Base-by-base conservation (phyloP, 2,888 invertebrate genomes). In the Liodrosophila aerea region DNA sequence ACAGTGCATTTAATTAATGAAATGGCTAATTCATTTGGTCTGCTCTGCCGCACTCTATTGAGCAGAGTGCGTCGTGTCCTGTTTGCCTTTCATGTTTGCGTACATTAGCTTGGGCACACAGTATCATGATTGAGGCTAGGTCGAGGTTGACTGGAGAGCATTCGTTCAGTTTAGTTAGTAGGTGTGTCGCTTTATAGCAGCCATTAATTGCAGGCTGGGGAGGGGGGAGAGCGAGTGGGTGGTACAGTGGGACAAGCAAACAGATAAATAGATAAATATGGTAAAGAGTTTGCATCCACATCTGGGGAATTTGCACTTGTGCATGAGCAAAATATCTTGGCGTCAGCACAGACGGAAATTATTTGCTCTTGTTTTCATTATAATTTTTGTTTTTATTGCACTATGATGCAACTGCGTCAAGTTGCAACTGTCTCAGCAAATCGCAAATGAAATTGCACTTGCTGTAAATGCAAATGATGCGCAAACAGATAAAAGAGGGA, bases 1-100 rank as follows among this genome's bases (percentile, higher is more conserved):
- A n/a, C n/a, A n/a, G n/a, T n/a, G n/a, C n/a, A 57, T 11, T 16
- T 46, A 67, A 64, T 64, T 70, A 70, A 70, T 47, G 51, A 50
- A 51, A 68, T 49, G 36, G 22, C 34, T 37, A 30, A 52, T 56
- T 52, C 22, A 22, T 22, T 22, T 22, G 22, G 22, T 22, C 5
- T 22, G 22, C 22, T 22, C 22, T 5, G 22, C 5, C 5, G 22
- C 22, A 40, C 64, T 57, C 45, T 56, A 52, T 63, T 41, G 31
- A 58, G 68, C n/a, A n/a, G n/a, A n/a, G n/a, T n/a, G n/a, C n/a
- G n/a, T n/a, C 22, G 22, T 22, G 22, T 22, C 22, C 22, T 22
- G 22, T 39, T 56, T 58, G 47, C 9, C 52, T 62, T 62, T 68
- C 30, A 69, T 68, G 60, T 66, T 58, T 65, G 45, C 49, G 37